phyloP scores from a whole-genome alignment of 2,797 vertebrate species.

The Lacerta agilis region DNA sequence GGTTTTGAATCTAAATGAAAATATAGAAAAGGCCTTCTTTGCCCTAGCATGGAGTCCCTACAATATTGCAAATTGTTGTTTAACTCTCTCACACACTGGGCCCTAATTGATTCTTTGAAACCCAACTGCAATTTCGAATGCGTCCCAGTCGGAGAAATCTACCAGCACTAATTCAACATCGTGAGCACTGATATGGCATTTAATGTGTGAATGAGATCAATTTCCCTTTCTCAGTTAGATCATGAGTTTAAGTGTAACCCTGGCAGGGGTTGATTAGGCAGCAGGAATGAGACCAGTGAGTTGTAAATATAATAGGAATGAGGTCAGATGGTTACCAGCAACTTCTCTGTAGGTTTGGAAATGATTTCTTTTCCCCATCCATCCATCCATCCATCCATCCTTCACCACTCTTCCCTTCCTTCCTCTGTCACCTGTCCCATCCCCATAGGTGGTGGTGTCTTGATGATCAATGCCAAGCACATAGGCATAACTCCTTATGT shows the following conservation, averaged over 20 bases:
- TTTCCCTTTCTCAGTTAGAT: constrained; percentile 51
- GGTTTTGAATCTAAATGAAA: constrained; percentile 79
- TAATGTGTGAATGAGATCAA: constrained; percentile 68
- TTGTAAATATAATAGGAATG: not conserved
- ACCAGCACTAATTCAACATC: constrained; percentile 77
- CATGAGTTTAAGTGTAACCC: not conserved
- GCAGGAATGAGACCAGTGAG: not conserved
- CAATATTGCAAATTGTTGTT: constrained; percentile 76
- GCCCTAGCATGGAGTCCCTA: constrained; percentile 38
- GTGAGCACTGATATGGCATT: constrained; percentile 63
- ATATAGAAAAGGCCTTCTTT: constrained; percentile 68
- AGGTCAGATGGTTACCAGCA: not conserved
- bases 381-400: not conserved
- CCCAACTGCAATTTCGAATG: constrained; percentile 75
- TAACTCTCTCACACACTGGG: constrained; percentile 70
- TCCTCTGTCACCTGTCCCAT: not conserved
- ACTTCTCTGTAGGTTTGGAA: not conserved
- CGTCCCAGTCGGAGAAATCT: constrained; percentile 76
- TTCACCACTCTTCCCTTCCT: not conserved
- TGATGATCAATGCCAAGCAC: not conserved
- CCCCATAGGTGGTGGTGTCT: not conserved
- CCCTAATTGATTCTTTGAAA: constrained; percentile 79
- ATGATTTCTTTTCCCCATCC: too few relatives aligned
- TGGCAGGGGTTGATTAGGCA: not conserved
- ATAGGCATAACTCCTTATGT: not conserved